phyloP scores from a whole-genome alignment of 2,113 vertebrate genomes.

The Pavo muticus region DNA sequence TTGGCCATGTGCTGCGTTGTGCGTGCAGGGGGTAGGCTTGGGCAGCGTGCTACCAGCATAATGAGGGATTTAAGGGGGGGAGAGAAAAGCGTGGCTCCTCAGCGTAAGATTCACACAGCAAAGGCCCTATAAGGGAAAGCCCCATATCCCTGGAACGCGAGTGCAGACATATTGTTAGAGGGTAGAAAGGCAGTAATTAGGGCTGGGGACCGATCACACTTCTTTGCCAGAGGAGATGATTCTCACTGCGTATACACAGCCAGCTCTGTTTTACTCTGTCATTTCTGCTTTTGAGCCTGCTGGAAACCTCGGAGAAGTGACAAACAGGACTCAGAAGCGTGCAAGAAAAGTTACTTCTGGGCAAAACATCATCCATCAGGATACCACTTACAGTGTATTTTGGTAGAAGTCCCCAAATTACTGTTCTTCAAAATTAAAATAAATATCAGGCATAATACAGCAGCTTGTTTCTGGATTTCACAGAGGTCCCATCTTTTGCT shows the following conservation, averaged over 20 bases:
- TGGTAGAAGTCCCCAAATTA: conserved; percentile 10
- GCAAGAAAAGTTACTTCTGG: conserved; percentile 41
- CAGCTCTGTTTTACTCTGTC: conserved; percentile 51
- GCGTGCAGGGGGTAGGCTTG: background rate
- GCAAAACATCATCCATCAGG: conserved; percentile 12
- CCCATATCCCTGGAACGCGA: background rate
- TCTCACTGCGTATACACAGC: conserved; percentile 23
- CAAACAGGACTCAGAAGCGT: conserved; percentile 47
- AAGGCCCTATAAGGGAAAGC: background rate
- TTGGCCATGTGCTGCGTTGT: background rate
- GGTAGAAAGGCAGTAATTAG: conserved; percentile 33
- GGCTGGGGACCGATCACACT: background rate
- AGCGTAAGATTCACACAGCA: background rate
- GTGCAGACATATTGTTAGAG: conserved; percentile 32
- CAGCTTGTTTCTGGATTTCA: conserved; percentile 24
- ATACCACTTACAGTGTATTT: conserved; percentile 33
- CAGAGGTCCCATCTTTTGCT: background rate
- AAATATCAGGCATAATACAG: conserved; percentile 21
- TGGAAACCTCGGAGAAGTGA: conserved; percentile 32
- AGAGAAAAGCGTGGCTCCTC: background rate
- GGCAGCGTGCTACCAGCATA: accelerated
- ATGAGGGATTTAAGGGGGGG: background rate
- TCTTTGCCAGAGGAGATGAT: conserved; percentile 37
- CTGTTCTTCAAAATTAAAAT: conserved; percentile 44
- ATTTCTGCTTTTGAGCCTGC: conserved; percentile 41